These are phyloP conservation scores for Myotis planiceps DNA, from an alignment of 2,797 vertebrate species.

Conservation along the genomic window DNA sequence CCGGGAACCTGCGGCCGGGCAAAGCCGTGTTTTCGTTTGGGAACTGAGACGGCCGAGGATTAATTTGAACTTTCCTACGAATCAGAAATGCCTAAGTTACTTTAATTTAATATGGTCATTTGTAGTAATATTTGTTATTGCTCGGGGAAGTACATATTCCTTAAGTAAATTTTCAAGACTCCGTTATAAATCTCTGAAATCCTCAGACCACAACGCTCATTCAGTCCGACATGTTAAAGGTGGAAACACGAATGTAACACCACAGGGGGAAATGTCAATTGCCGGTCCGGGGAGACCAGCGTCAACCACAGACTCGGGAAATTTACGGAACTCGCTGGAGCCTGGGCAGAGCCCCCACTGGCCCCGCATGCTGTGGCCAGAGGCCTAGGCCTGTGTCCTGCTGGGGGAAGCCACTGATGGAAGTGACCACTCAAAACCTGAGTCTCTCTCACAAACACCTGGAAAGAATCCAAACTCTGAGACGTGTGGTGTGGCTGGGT, in stretches of 20 bases:
- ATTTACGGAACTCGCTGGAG: constrained; percentile 72
- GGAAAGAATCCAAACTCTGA: background rate
- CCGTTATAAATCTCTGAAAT: constrained; percentile 83
- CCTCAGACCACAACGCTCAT: constrained; percentile 80
- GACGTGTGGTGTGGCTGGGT: background rate
- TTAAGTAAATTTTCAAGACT: constrained; percentile 83
- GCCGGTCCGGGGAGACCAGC: constrained; percentile 74
- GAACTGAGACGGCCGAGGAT: constrained; percentile 67
- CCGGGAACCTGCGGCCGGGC: constrained; percentile 65
- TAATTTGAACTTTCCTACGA: constrained; percentile 72
- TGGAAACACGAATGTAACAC: constrained; percentile 39
- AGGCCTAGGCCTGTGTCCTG: background rate
- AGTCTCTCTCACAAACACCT: background rate
- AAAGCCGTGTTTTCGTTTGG: constrained; percentile 67
- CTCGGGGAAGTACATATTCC: constrained; percentile 81
- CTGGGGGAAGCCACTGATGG: background rate
- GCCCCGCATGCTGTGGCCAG: background rate
- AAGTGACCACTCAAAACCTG: background rate
- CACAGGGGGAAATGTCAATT: constrained; percentile 62
- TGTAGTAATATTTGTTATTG: constrained; percentile 77
- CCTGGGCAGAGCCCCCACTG: constrained; percentile 7
- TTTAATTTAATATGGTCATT: constrained; percentile 77
- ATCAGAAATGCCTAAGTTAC: constrained; percentile 79
- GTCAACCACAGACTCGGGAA: constrained; percentile 80
- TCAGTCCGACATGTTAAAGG: constrained; percentile 69